Percentiles rank a stretch among this genome's conserved stretches.
These are phyloP conservation scores for Bombus pyrosoma DNA, from an alignment of 1,140 invertebrate genomes.

Conservation along the genomic window DNA sequence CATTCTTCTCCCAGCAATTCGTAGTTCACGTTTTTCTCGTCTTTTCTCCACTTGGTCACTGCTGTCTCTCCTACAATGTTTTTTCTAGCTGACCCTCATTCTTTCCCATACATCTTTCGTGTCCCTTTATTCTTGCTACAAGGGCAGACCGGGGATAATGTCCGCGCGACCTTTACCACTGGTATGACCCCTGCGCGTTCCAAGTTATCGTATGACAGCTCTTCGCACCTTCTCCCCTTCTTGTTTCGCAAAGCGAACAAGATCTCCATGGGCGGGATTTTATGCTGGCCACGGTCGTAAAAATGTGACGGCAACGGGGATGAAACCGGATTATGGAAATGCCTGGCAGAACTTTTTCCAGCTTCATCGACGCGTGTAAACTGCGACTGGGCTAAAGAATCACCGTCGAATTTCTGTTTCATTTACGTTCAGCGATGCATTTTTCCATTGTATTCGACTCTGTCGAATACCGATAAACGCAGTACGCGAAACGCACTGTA, in stretches of 20 bases:
- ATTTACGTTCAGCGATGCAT: background rate
- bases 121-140: slow-evolving; percentile 40
- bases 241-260: slow-evolving; percentile 57
- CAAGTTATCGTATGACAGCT: slow-evolving; percentile 43
- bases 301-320: slow-evolving; percentile 46
- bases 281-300: slow-evolving; percentile 43
- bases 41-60: background rate
- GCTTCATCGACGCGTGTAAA: slow-evolving; percentile 1
- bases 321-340: slow-evolving; percentile 59
- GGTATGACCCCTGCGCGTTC: slow-evolving; percentile 30
- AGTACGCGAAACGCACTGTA: background rate
- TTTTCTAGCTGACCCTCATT: background rate
- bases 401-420: slow-evolving; percentile 3
- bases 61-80: background rate
- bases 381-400: slow-evolving; percentile 17
- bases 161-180: slow-evolving; percentile 63
- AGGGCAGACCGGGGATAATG: slow-evolving; percentile 60
- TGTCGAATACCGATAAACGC: background rate
- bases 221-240: slow-evolving; percentile 40
- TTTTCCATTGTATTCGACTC: background rate
- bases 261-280: slow-evolving; percentile 44
- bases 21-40: slow-evolving; percentile 7
- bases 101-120: background rate
- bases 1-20: background rate
- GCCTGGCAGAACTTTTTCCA: background rate